A percentile compares a stretch with the other conserved stretches of the same genome.
phyloP scores from a whole-genome alignment of 1,140 invertebrate species.

The Sarcophaga peregrina region DNA sequence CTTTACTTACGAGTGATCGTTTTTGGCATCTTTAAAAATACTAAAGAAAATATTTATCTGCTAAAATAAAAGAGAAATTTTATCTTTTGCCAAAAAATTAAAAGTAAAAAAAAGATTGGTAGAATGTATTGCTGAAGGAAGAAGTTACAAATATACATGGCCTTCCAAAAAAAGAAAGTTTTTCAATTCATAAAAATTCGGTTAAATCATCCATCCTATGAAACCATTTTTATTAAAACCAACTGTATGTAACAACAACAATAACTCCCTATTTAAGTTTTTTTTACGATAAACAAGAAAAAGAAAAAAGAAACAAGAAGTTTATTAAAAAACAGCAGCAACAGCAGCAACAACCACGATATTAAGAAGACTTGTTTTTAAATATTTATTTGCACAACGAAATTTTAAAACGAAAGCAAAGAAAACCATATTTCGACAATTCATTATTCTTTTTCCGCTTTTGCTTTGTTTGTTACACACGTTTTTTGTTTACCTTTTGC shows the following conservation, averaged over 20 bases:
- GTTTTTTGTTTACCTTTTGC: neutral
- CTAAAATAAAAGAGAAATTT: conserved; percentile 5
- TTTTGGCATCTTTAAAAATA: neutral
- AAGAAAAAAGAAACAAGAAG: neutral
- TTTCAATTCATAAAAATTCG: no score
- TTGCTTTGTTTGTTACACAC: neutral
- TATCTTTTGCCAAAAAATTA: no score
- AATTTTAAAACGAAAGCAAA: neutral
- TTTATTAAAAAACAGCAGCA: neutral
- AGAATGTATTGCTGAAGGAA: neutral
- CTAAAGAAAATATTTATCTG: no score
- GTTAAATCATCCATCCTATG: neutral
- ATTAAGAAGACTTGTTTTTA: neutral
- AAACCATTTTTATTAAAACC: neutral
- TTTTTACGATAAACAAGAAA: neutral
- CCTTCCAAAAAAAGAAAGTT: conserved; percentile 7
- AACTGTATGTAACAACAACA: neutral
- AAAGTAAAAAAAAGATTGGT: no score
- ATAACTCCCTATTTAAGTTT: neutral
- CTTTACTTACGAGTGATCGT: neutral
- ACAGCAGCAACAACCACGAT: no score
- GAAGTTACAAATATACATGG: neutral
- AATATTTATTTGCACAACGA: neutral
- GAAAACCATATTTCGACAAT: conserved; percentile 10
- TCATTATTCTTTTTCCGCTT: conserved; percentile 24